Conservation (phyloP, 2,113 vertebrate genomes). For the Benitochromis conjunctus region DNA sequence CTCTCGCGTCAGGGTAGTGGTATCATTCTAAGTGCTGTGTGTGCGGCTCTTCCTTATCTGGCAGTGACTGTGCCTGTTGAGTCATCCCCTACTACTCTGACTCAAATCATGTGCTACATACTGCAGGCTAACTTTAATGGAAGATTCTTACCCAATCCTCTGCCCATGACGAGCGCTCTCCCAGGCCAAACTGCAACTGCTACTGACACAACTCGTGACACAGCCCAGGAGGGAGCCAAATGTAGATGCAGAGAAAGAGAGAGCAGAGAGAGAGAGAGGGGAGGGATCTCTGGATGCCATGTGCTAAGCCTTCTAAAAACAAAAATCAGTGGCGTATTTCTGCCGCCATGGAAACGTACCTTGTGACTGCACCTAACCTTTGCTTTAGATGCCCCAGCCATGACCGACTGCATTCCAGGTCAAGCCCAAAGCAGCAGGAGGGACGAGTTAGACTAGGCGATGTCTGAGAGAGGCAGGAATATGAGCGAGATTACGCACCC, state of each 20-base stretch:
- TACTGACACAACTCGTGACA: constrained; percentile 62
- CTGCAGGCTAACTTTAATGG: constrained; percentile 51
- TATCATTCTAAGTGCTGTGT: neutral
- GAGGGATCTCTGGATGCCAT: neutral
- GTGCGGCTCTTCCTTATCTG: constrained; percentile 28
- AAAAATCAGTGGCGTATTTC: constrained; percentile 31
- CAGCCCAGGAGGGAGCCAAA: constrained; percentile 54
- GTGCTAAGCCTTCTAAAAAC: constrained; percentile 22
- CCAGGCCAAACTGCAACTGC: constrained; percentile 36
- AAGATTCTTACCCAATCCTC: constrained; percentile 48
- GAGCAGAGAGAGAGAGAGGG: neutral
- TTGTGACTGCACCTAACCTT: constrained; percentile 43
- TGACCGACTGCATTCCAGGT: constrained; percentile 54
- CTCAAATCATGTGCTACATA: constrained; percentile 58
- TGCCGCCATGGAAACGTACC: constrained; percentile 61
- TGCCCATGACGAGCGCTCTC: constrained; percentile 38
- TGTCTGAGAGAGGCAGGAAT: constrained; percentile 2
- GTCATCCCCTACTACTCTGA: constrained; percentile 45
- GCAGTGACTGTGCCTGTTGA: constrained; percentile 28
- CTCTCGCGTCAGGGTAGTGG: neutral
- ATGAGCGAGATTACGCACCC: constrained; percentile 50
- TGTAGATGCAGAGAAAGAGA: constrained; percentile 26
- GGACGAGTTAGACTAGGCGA: constrained; percentile 10
- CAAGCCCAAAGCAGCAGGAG: constrained; percentile 27
- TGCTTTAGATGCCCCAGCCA: constrained; percentile 23